Base-by-base conservation (phyloP, 2,797 vertebrate genomes). In the Etheostoma perlongum region DNA sequence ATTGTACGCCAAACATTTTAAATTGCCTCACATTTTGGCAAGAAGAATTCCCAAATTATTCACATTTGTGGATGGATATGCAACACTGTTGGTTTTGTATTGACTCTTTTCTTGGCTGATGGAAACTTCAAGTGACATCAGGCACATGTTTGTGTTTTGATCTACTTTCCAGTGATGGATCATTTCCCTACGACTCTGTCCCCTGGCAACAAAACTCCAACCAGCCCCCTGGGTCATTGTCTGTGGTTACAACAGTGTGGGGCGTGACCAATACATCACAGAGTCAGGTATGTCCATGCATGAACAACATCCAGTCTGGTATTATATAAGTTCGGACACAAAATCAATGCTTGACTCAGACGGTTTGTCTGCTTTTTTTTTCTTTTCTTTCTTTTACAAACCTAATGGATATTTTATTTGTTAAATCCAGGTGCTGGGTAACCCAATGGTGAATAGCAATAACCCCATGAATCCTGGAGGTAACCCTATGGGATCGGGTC, bases 241-340 rank as follows among this genome's bases (percentile, higher is more conserved):
- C 98, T 2, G 98, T 99, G 94, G 98, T 99, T 94, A 99, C 98
- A 88, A 99, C 98, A 25, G 98, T 99, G 93, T 99, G 98, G 98
- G 98, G 98, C 85, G 98, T 99, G 91, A 99, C 98, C 94, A 99
- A 99, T 84, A 99, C 98, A 3, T 99, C 98, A 85, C 98, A 99
- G 91, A 99, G 98, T 95, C 98, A 99, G 97, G 98, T 98, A 96
- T 92, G 96, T 84, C 87, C 60, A 5, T 7, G 67, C 59, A 57
- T 36, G 8, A 73, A 13, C 71, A 63, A 25, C 54, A 68, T n/a
- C 66, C 12, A 61, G 33, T 49, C 44, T 36, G 2, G 48, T 25
- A 14, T 46, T 23, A 62, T 67, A 25, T 60, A 60, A 30, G 15
- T 64, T 78, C 25, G 54, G 11, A 47, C 5, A 46, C 48, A 57